Percentiles rank a stretch among this genome's conserved stretches.
phyloP scores from a whole-genome alignment of 2,113 vertebrate species.

The Colaptes auratus region DNA sequence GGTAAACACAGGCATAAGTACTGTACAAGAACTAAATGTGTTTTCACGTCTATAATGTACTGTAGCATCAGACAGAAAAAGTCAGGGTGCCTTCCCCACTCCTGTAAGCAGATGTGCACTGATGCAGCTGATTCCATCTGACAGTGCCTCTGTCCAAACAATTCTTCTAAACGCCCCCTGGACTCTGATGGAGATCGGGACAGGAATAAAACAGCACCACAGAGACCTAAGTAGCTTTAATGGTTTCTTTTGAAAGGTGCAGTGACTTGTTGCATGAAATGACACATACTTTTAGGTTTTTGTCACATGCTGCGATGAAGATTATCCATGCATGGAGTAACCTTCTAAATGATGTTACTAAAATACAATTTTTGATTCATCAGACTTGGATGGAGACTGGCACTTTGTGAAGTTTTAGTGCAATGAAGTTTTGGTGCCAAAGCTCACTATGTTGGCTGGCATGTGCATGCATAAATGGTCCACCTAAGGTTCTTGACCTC shows the following conservation, averaged over 20 bases:
- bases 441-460: neutral
- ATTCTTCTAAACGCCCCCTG: neutral
- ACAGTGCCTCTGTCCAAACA: neutral
- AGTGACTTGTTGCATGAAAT: neutral
- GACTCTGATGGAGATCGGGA: neutral
- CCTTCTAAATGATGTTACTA: neutral
- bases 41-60: neutral
- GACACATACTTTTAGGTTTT: neutral
- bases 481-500: neutral
- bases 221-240: neutral
- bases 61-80: neutral
- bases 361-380: neutral
- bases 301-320: neutral
- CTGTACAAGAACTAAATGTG: neutral
- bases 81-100: neutral
- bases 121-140: neutral
- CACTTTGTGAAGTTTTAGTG: neutral
- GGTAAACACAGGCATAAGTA: neutral
- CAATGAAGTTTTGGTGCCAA: neutral
- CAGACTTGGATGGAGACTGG: neutral
- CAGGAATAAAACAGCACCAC: neutral
- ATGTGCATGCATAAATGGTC: neutral
- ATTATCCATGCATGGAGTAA: neutral
- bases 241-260: neutral
- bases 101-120: neutral